Base-by-base conservation (phyloP, 2,888 invertebrate genomes). In the Muschampia plurimacula region DNA sequence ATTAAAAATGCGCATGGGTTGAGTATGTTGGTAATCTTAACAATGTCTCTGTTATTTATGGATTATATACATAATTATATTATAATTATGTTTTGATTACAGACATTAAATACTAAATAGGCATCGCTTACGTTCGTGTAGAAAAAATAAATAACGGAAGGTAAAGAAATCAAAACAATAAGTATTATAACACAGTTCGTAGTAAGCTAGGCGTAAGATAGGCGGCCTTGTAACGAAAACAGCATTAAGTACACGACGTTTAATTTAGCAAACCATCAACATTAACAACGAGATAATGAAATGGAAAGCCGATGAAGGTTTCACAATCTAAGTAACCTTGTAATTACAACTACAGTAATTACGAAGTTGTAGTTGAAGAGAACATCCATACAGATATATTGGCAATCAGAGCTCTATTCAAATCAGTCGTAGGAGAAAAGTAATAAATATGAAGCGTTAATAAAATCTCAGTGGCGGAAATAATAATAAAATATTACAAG, bases 401-500 rank as follows among this genome's bases (percentile, higher is more conserved):
- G 87, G 89, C 91, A 92, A 93, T 93, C 92, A 93, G 91, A 85
- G 77, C 86, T 84, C 89, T 84, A 91, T 93, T 93, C 91, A 90
- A 87, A 90, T 90, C 86, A 89, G 88, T 89, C 88, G 89, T 83
- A 87, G 86, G 86, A 85, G 89, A 87, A 86, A 84, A 89, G 92
- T 86, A 90, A 93, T 93, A 91, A 93, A 93, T 93, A 92, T 88
- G 87, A 89, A 86, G 82, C 83, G 86, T 84, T 91, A 91, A 89
- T 93, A 93, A 93, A 93, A 92, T 87, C 89, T 88, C 85, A 89
- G 87, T 88, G 87, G 85, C 87, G 88, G 88, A 92, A 92, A 91
- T 93, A 92, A 92, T 94, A 93, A 91, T 93, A 93, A 93, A 93
- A 93, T 92, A 93, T 93, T 90, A 92, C 90, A 88, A 88, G 92